These are phyloP conservation scores for Caenorhabditis japonica DNA, from an alignment of 2,888 invertebrate genomes.

Conservation along the genomic window DNA sequence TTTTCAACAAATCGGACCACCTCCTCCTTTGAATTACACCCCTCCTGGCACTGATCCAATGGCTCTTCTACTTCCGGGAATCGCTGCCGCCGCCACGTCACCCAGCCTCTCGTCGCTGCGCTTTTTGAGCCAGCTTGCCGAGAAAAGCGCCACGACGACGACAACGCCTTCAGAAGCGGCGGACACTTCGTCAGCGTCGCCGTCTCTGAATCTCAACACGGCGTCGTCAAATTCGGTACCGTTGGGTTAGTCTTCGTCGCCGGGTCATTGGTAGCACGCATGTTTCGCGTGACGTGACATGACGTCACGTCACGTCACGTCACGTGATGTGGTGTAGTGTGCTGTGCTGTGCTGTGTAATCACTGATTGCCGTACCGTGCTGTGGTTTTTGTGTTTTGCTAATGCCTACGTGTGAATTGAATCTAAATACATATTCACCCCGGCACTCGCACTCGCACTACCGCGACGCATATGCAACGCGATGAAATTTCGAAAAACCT, in stretches of 20 bases:
- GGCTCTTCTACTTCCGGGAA: conserved; percentile 61
- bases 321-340: conserved; percentile 5
- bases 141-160: conserved; percentile 11
- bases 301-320: conserved; percentile 3
- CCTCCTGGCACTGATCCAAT: conserved; percentile 56
- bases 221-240: conserved; percentile 57
- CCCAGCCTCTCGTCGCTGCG: conserved; percentile 58
- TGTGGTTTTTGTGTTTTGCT: no score
- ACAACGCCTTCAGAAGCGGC: conserved; percentile 26
- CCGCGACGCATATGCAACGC: no score
- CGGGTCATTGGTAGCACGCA: conserved; percentile 43
- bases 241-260: conserved; percentile 60
- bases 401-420: no score
- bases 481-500: no score
- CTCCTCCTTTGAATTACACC: conserved; percentile 62
- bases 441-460: no score
- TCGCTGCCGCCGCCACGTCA: conserved; percentile 47
- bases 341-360: conserved; percentile 12
- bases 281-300: no score
- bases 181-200: conserved; percentile 38
- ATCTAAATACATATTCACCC: no score
- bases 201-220: conserved; percentile 23
- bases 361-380: no score
- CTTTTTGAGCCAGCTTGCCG: conserved; percentile 28
- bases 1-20: conserved; percentile 72